These are phyloP conservation scores for Prionailurus bengalensis DNA, from an alignment of 2,113 vertebrate genomes.

Conservation along the genomic window DNA sequence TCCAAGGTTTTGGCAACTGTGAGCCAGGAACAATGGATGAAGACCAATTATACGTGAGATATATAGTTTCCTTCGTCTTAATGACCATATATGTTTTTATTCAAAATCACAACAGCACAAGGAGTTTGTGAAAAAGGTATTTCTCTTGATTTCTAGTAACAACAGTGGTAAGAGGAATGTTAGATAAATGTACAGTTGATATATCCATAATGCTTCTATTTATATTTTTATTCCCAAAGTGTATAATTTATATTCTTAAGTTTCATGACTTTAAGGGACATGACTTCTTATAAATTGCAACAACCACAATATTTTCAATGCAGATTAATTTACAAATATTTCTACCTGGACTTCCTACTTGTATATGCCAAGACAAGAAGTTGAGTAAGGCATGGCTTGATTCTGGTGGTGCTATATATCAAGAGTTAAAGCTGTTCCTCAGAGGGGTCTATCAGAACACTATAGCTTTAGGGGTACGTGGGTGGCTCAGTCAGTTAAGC, in stretches of 20 bases:
- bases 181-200: background rate
- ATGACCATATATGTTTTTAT: background rate
- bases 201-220: background rate
- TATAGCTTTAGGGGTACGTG: background rate
- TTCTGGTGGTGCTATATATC: background rate
- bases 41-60: background rate
- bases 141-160: background rate
- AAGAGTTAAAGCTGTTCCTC: background rate
- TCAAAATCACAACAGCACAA: background rate
- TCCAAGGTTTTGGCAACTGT: background rate
- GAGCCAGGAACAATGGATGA: background rate
- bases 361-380: conserved; percentile 10
- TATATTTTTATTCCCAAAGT: background rate
- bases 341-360: background rate
- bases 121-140: background rate
- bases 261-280: background rate
- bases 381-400: background rate
- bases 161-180: background rate
- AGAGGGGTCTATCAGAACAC: background rate
- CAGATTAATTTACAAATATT: background rate
- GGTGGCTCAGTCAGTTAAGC: too few relatives aligned
- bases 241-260: background rate
- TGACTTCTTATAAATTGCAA: background rate
- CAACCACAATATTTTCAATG: background rate
- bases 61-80: background rate